These are phyloP conservation scores for Morinoia aosen DNA, from an alignment of 2,888 invertebrate genomes.

Conservation along the genomic window DNA sequence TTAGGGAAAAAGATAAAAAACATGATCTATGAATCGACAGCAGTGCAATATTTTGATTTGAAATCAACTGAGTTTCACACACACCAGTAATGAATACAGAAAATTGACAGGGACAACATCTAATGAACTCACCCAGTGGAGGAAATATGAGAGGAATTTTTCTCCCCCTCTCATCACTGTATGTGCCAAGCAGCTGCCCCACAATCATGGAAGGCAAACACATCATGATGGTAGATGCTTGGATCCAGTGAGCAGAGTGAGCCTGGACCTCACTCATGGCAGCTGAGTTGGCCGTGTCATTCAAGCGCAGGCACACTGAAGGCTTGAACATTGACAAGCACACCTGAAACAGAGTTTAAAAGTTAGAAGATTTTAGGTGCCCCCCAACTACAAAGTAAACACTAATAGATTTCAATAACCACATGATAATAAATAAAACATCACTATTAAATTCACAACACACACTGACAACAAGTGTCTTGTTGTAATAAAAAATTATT, in stretches of 20 bases:
- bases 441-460: no score
- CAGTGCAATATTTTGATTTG: no score
- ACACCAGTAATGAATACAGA: background rate
- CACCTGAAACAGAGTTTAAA: conserved; percentile 68
- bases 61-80: no score
- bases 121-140: conserved; percentile 69
- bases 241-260: conserved; percentile 70
- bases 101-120: background rate
- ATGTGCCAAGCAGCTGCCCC: conserved; percentile 70
- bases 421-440: no score
- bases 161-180: conserved; percentile 72
- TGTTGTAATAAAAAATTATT: no score
- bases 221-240: conserved; percentile 69
- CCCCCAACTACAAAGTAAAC: background rate
- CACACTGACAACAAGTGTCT: no score
- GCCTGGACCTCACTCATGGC: conserved; percentile 69
- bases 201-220: conserved; percentile 70
- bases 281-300: conserved; percentile 66
- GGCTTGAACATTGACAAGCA: conserved; percentile 69
- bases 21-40: no score
- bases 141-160: conserved; percentile 73
- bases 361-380: no score
- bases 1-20: no score
- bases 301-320: conserved; percentile 68
- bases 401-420: no score